These are phyloP conservation scores for Lagria hirta DNA, from an alignment of 2,888 invertebrate genomes.

Conservation along the genomic window DNA sequence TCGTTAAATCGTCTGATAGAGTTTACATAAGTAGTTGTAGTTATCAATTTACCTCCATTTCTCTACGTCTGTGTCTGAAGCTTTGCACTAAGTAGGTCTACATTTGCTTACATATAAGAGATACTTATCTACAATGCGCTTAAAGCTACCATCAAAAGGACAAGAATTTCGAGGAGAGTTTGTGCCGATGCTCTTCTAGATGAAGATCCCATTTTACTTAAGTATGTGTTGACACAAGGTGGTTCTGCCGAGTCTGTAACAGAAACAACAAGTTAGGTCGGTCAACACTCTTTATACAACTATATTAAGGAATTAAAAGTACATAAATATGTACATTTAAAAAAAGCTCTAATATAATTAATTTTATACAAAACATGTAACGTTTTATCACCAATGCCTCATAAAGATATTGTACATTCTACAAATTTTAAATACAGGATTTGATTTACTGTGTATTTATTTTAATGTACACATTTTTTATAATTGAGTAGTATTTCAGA, in stretches of 20 bases:
- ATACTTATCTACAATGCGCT: conserved; percentile 39
- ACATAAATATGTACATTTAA: background rate
- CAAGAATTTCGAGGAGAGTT: conserved; percentile 30
- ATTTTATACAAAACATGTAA: no score
- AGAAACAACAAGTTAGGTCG: conserved; percentile 25
- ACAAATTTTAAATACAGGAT: no score
- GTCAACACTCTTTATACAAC: conserved; percentile 9
- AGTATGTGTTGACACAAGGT: conserved; percentile 49
- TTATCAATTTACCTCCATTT: conserved; percentile 30
- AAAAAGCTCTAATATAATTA: background rate
- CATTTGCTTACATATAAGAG: conserved; percentile 27
- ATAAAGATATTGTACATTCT: no score
- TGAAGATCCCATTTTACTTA: conserved; percentile 44
- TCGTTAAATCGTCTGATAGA: conserved; percentile 16
- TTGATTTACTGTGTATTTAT: no score
- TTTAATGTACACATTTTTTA: no score
- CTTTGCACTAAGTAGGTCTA: conserved; percentile 34
- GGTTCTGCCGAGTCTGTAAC: conserved; percentile 50
- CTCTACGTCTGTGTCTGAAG: conserved; percentile 35
- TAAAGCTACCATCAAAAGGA: conserved; percentile 36
- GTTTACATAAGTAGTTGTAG: conserved; percentile 28
- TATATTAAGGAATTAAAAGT: conserved; percentile 2
- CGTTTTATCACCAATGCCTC: no score
- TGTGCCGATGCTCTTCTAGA: conserved; percentile 22
- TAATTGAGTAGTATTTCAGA: no score